Conservation (phyloP, 2,888 invertebrate species). For the Philaethria dido region DNA sequence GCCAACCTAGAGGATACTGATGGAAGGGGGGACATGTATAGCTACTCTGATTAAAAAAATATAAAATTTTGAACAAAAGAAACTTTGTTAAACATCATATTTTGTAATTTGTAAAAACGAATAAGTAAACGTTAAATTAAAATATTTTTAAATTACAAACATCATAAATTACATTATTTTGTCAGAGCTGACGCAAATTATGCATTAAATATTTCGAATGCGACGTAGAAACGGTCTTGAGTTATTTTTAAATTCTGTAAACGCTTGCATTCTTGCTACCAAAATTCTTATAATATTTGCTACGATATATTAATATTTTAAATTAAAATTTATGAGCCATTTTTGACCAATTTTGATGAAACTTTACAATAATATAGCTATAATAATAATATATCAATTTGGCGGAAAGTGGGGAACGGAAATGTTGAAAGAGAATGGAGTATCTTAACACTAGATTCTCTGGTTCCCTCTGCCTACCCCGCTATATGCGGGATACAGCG, state of each 20-base stretch:
- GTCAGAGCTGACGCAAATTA: constrained; percentile 32
- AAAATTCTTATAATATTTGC: constrained; percentile 26
- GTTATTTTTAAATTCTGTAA: constrained; percentile 33
- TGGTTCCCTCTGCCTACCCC: no score
- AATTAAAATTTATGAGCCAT: no score
- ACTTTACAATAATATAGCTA: no score
- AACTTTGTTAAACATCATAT: not conserved
- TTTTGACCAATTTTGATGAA: no score
- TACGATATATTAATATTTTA: no score
- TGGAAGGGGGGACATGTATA: no score
- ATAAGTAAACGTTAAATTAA: constrained; percentile 1
- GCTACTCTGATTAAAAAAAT: not conserved
- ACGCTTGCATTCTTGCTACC: constrained; percentile 33
- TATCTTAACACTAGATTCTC: no score
- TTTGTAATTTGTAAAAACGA: not conserved
- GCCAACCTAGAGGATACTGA: no score
- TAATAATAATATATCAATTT: no score
- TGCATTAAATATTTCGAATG: constrained; percentile 26
- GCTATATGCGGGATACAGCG: no score
- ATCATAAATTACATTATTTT: constrained; percentile 19
- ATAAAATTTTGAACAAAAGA: not conserved
- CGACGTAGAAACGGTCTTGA: constrained; percentile 23
- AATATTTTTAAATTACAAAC: not conserved
- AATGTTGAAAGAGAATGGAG: no score
- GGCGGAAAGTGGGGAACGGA: no score